These are phyloP conservation scores for Mimumesa dahlbomi DNA, from an alignment of 2,888 invertebrate species.

Conservation along the genomic window DNA sequence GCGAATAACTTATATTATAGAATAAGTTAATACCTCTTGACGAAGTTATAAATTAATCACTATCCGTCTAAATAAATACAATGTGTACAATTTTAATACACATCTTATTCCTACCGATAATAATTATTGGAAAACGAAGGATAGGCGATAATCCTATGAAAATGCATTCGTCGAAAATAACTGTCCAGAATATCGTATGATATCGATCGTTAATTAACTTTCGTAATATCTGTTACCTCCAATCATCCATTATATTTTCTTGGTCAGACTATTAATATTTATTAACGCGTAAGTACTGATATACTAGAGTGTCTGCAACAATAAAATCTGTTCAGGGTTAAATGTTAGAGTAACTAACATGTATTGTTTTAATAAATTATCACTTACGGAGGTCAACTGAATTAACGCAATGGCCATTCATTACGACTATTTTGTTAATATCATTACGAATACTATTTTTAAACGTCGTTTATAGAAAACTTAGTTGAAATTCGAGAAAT, in stretches of 20 bases:
- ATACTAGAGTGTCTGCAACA: slow-evolving; percentile 5
- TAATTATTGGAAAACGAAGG: too few species aligned
- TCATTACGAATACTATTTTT: slow-evolving; percentile 18
- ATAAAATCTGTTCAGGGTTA: slow-evolving; percentile 6
- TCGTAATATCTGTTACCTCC: background rate
- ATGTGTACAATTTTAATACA: slow-evolving; percentile 26
- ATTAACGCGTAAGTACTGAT: slow-evolving; percentile 28
- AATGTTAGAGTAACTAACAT: slow-evolving; percentile 25
- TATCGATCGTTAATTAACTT: too few species aligned
- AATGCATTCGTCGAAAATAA: too few species aligned
- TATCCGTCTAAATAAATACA: slow-evolving; percentile 28
- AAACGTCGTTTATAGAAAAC: slow-evolving; percentile 1
- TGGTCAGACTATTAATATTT: slow-evolving; percentile 14
- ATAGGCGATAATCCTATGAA: too few species aligned
- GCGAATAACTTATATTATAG: slow-evolving; percentile 7
- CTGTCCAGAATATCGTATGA: too few species aligned
- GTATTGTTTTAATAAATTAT: slow-evolving; percentile 24
- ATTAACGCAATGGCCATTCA: slow-evolving; percentile 22
- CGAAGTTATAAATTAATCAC: slow-evolving; percentile 21
- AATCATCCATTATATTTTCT: background rate
- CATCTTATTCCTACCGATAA: slow-evolving; percentile 1
- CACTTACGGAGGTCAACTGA: slow-evolving; percentile 12
- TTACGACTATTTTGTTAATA: slow-evolving; percentile 31
- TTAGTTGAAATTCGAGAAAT: slow-evolving; percentile 95
- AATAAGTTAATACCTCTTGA: slow-evolving; percentile 43